Conservation (phyloP, 2,888 invertebrate species). For the Didymodactylos carnosus region DNA sequence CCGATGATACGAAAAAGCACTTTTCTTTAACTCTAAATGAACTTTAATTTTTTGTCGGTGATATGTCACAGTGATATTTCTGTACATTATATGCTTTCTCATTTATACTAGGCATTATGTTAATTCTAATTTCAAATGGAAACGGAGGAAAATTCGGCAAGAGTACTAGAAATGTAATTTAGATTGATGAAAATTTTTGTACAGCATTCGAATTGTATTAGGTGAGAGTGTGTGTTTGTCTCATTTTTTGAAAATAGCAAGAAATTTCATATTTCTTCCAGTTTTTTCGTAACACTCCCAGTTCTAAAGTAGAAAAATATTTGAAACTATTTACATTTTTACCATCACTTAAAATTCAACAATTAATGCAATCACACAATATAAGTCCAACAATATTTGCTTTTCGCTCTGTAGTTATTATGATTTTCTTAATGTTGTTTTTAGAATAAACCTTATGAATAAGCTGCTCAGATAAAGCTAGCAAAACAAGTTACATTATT, state of each 20-base stretch:
- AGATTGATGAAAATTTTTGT: conserved; percentile 57
- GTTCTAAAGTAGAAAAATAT: conserved; percentile 59
- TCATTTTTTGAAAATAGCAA: no score
- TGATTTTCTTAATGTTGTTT: conserved; percentile 16
- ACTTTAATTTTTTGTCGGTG: no score
- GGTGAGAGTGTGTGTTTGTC: conserved; percentile 17
- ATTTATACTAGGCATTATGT: conserved; percentile 46
- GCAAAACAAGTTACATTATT: conserved; percentile 65
- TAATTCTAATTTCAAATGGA: conserved; percentile 70
- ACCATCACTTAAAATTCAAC: conserved; percentile 47
- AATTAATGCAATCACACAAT: conserved; percentile 52
- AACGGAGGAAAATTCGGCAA: conserved; percentile 87
- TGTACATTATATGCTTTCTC: no score
- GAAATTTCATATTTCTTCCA: conserved; percentile 24
- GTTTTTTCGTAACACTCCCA: conserved; percentile 64
- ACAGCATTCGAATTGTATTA: conserved; percentile 76
- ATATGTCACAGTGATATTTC: no score
- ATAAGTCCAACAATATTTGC: conserved; percentile 25
- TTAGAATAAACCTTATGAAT: conserved; percentile 49
- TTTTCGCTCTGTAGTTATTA: not conserved
- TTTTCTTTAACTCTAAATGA: no score
- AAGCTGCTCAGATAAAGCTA: conserved; percentile 59
- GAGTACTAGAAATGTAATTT: conserved; percentile 69
- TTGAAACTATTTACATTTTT: conserved; percentile 64
- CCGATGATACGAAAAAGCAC: no score